Percentiles rank a stretch among this genome's conserved stretches.
Conservation (phyloP, 2,113 vertebrate genomes). For the Labrus mixtus region DNA sequence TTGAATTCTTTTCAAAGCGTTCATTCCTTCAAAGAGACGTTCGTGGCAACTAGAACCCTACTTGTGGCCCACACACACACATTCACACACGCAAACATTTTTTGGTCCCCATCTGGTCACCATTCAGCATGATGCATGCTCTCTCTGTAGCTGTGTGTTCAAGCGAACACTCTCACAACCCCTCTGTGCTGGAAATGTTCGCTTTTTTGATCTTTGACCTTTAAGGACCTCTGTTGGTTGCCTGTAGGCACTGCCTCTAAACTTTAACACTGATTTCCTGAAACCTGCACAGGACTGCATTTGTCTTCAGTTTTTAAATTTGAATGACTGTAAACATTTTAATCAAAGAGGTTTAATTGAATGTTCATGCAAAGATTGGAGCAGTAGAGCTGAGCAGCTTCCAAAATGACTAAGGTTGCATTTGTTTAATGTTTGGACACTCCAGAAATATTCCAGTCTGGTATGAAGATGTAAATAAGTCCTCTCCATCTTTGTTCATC, state of each 20-base stretch:
- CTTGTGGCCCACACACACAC: constrained; percentile 46
- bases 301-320: background rate
- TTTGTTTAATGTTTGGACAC: no score
- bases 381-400: no score
- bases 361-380: no score
- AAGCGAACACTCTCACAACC: constrained; percentile 63
- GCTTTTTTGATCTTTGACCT: constrained; percentile 53
- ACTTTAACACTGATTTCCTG: background rate
- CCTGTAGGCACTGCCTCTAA: background rate
- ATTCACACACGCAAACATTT: constrained; percentile 46
- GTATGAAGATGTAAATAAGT: no score
- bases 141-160: constrained; percentile 70
- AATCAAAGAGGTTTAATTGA: no score
- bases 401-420: no score
- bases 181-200: constrained; percentile 30
- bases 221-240: constrained; percentile 41
- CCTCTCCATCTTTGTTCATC: no score
- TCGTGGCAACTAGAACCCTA: constrained; percentile 47
- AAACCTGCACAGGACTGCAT: background rate
- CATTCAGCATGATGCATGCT: constrained; percentile 61
- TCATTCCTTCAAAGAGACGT: constrained; percentile 62
- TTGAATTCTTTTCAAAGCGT: constrained; percentile 69
- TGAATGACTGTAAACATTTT: no score
- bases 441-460: no score
- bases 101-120: constrained; percentile 79